Conservation (phyloP, 2,888 invertebrate species). For the Spilosoma lubricipeda region DNA sequence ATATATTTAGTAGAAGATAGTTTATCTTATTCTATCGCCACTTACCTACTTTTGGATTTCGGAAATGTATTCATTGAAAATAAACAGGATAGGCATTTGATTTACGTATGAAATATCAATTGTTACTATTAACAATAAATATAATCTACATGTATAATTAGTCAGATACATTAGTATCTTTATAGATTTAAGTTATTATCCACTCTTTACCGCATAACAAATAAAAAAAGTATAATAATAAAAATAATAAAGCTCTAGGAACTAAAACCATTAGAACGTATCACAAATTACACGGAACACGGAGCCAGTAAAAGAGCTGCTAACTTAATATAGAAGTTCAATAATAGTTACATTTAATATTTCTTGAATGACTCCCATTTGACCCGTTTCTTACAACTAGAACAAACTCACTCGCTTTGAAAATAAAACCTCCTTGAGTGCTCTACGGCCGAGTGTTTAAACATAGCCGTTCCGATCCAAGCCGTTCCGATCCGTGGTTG, state of each 20-base stretch:
- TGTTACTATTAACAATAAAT: too few relatives aligned
- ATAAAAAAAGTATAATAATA: background rate
- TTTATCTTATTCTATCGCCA: too few relatives aligned
- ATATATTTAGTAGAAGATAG: too few relatives aligned
- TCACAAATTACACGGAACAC: constrained; percentile 11
- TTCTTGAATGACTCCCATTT: constrained; percentile 48
- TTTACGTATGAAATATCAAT: too few relatives aligned
- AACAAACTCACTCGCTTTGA: constrained; percentile 44
- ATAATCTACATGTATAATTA: background rate
- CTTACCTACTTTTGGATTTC: too few relatives aligned
- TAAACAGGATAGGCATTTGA: too few relatives aligned
- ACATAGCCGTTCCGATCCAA: constrained; percentile 22
- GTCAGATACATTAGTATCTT: background rate
- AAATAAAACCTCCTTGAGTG: constrained; percentile 38
- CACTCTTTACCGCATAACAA: background rate
- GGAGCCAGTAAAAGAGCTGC: constrained; percentile 10
- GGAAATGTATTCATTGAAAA: too few relatives aligned
- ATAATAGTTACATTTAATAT: constrained; percentile 53
- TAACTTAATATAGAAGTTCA: constrained; percentile 50
- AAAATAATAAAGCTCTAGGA: background rate
- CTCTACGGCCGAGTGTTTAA: constrained; percentile 34
- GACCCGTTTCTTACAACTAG: constrained; percentile 47
- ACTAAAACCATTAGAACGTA: background rate
- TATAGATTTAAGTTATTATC: background rate
- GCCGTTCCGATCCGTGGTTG: background rate